These are phyloP conservation scores for Drosophila subobscura DNA, from an alignment of 1,140 invertebrate genomes.

Conservation along the genomic window DNA sequence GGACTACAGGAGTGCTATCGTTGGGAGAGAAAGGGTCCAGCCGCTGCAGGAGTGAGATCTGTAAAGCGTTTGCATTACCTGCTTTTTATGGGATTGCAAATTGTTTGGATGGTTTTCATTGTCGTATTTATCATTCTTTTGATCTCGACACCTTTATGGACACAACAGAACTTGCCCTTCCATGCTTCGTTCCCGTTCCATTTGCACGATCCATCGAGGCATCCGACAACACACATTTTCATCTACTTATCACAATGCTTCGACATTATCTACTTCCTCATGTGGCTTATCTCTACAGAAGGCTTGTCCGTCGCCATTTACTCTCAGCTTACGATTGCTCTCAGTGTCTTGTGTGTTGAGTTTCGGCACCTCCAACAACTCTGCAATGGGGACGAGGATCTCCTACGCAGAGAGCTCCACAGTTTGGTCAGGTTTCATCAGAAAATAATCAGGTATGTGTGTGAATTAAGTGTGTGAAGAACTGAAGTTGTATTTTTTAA, in stretches of 20 bases:
- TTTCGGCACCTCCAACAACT: constrained; percentile 2
- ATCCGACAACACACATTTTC: constrained; percentile 11
- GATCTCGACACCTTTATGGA: constrained; percentile 31
- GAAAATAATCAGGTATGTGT: constrained; percentile 32
- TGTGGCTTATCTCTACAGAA: constrained; percentile 20
- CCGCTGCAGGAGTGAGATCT: not conserved
- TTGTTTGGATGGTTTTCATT: constrained; percentile 9
- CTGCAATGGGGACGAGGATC: not conserved
- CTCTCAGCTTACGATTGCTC: constrained; percentile 24
- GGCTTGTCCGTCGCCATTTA: constrained; percentile 15
- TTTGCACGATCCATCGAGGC: constrained; percentile 27
- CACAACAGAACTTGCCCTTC: constrained; percentile 43
- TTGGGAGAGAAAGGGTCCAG: not conserved
- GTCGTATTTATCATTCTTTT: constrained; percentile 5
- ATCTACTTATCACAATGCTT: constrained; percentile 29
- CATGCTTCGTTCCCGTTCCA: constrained; percentile 41
- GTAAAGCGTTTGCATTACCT: constrained; percentile 30
- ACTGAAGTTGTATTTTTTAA: too few relatives aligned
- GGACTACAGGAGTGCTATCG: constrained; percentile 21
- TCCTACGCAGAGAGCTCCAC: constrained; percentile 12
- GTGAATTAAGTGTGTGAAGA: too few relatives aligned
- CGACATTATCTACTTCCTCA: constrained; percentile 7
- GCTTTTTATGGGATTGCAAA: not conserved
- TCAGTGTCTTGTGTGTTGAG: constrained; percentile 44
- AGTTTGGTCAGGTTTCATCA: constrained; percentile 36